phyloP scores from a whole-genome alignment of 2,797 vertebrate genomes.

The Crax fasciolata region DNA sequence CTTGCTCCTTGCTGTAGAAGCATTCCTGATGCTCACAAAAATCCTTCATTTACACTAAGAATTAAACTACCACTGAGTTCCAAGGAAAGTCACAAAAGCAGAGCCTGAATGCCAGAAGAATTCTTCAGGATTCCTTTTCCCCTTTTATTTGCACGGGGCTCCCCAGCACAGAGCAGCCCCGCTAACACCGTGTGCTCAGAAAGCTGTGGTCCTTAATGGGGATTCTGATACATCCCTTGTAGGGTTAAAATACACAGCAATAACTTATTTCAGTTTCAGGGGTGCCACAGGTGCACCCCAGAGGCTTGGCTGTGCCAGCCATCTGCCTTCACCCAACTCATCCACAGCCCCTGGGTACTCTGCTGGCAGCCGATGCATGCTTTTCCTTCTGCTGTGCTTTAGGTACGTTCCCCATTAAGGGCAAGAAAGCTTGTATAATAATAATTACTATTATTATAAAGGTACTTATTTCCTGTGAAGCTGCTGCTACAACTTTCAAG shows the following conservation, averaged over 20 bases:
- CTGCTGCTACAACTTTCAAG: not conserved
- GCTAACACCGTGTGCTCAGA: no score
- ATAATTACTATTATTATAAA: not conserved
- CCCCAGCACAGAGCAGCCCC: no score
- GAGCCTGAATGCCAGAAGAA: not conserved
- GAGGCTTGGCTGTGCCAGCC: no score
- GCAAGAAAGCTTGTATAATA: not conserved
- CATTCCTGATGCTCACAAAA: not conserved
- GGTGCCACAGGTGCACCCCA: no score
- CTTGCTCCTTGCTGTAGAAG: not conserved
- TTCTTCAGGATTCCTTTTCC: not conserved
- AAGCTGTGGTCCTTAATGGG: no score
- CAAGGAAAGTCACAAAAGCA: not conserved
- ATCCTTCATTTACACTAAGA: not conserved
- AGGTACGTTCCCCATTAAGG: not conserved
- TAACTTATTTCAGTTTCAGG: no score
- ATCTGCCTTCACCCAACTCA: no score
- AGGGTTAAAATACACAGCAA: no score
- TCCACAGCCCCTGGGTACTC: not conserved
- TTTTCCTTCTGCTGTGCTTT: not conserved
- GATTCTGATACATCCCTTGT: no score
- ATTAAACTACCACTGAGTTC: not conserved
- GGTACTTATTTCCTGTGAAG: not conserved
- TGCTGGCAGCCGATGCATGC: not conserved
- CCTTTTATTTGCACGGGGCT: not conserved